A percentile compares a stretch with the other conserved stretches of the same genome.
Evolutionary conservation across 2,888 invertebrate species (phyloP).

Genomic region (Apoderus coryli): DNA sequence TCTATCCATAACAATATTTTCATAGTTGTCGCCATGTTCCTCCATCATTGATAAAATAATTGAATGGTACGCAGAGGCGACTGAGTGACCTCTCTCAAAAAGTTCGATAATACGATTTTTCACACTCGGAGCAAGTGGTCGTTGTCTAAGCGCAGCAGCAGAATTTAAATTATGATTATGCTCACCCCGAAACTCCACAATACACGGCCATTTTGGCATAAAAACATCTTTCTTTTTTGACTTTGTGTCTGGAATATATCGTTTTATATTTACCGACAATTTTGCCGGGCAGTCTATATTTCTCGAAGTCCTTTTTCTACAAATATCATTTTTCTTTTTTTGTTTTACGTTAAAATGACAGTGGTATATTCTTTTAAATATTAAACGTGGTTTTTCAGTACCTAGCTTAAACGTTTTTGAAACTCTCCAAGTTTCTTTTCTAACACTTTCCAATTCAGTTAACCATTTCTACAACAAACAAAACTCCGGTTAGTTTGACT

Average conservation of each 20-base stretch:
- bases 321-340: too few relatives aligned
- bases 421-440: too few relatives aligned
- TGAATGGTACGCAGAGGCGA: slow-evolving; percentile 6
- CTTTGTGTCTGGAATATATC: neutral
- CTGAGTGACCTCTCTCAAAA: slow-evolving; percentile 7
- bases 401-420: too few relatives aligned
- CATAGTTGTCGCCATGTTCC: slow-evolving; percentile 6
- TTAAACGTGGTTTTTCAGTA: too few relatives aligned
- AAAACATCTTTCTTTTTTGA: neutral
- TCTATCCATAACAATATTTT: slow-evolving; percentile 8
- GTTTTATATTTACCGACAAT: slow-evolving; percentile 1
- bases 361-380: too few relatives aligned
- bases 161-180: slow-evolving; percentile 1
- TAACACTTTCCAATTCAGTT: too few relatives aligned
- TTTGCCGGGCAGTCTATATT: slow-evolving; percentile 3
- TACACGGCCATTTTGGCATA: slow-evolving; percentile 4
- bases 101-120: slow-evolving; percentile 7
- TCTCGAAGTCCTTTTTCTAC: too few relatives aligned
- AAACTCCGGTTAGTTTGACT: too few relatives aligned
- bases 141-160: neutral
- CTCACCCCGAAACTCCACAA: slow-evolving; percentile 10
- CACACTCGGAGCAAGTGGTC: slow-evolving; percentile 1
- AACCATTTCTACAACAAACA: too few relatives aligned
- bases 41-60: slow-evolving; percentile 7
- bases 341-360: too few relatives aligned